Conservation (phyloP, 2,113 vertebrate genomes). For the Heterochromis multidens region DNA sequence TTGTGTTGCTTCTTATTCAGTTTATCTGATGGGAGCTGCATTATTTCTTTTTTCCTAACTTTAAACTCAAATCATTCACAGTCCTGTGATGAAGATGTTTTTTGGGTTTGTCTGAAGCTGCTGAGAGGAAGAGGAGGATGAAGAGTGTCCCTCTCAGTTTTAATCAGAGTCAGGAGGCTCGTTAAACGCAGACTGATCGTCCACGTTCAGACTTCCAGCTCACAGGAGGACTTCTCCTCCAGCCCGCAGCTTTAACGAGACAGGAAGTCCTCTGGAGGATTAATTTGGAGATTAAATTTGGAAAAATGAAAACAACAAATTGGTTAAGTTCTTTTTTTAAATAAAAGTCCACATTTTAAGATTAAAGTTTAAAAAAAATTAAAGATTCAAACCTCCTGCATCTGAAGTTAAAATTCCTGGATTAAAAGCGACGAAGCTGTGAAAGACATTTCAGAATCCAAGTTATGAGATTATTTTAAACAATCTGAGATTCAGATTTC, state of each 20-base stretch:
- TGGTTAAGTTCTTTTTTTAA: not conserved
- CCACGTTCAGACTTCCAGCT: not conserved
- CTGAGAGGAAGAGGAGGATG: not conserved
- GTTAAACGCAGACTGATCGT: not conserved
- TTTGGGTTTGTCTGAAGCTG: not conserved
- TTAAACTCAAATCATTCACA: not conserved
- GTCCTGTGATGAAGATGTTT: not conserved
- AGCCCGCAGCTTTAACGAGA: not conserved
- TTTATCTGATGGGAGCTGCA: not conserved
- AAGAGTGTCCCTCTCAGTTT: not conserved
- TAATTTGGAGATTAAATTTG: not conserved
- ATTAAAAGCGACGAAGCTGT: not conserved
- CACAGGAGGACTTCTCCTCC: not conserved
- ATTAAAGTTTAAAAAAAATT: not conserved
- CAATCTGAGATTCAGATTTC: not conserved
- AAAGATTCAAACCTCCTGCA: not conserved
- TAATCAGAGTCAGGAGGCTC: not conserved
- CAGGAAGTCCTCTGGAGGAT: not conserved
- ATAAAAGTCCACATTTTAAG: not conserved
- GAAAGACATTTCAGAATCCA: not conserved
- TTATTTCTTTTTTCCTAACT: not conserved
- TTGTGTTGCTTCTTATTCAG: not conserved
- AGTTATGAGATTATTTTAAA: not conserved
- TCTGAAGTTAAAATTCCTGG: not conserved
- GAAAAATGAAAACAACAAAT: no score